Conservation (phyloP, 1,140 invertebrate species). For the Thaumatotibia leucotreta region DNA sequence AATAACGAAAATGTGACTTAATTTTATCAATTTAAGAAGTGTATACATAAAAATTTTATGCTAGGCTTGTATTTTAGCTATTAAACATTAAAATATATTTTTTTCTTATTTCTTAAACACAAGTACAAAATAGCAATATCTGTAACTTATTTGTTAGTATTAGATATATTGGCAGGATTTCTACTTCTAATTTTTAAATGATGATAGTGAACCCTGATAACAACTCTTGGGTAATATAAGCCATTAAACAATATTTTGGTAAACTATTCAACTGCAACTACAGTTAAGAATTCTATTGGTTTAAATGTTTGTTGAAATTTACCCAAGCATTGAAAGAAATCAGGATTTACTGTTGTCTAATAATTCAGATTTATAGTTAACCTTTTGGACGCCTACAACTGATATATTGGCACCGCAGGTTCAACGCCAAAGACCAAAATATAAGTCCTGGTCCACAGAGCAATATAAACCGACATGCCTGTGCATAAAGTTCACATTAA, state of each 20-base stretch:
- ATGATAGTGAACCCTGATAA: too few relatives aligned
- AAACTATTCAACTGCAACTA: too few relatives aligned
- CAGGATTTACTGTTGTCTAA: not conserved
- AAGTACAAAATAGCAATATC: slow-evolving; percentile 14
- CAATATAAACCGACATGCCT: too few relatives aligned
- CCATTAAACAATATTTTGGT: too few relatives aligned
- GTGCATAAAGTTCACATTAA: too few relatives aligned
- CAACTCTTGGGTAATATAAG: too few relatives aligned
- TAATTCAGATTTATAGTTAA: too few relatives aligned
- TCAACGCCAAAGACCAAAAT: too few relatives aligned
- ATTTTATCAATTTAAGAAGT: not conserved
- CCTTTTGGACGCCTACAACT: too few relatives aligned
- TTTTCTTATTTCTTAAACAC: slow-evolving; percentile 2
- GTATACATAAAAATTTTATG: not conserved
- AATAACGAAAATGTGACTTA: slow-evolving; percentile 2
- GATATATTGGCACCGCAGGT: too few relatives aligned
- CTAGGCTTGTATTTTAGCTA: slow-evolving; percentile 3
- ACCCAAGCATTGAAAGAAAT: not conserved
- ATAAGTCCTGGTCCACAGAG: too few relatives aligned
- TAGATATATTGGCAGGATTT: not conserved
- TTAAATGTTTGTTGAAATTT: not conserved
- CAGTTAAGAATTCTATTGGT: too few relatives aligned
- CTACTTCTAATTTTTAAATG: not conserved
- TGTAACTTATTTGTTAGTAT: slow-evolving; percentile 7
- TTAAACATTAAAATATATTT: not conserved